phyloP scores from a whole-genome alignment of 2,888 invertebrate species.

The Didymodactylos carnosus region DNA sequence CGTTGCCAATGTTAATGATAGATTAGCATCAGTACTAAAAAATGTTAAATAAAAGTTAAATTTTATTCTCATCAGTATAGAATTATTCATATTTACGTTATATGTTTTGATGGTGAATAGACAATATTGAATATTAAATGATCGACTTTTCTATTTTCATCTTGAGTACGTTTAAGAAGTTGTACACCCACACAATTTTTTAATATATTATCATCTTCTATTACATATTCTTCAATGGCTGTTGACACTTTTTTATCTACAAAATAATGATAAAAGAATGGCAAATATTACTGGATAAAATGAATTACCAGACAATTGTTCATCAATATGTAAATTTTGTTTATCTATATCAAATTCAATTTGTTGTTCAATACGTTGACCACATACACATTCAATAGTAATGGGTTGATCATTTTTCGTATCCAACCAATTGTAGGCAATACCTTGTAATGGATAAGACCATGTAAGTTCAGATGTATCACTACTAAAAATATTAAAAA shows the following conservation, averaged over 20 bases:
- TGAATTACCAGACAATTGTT: not conserved
- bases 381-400: not conserved
- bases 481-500: not conserved
- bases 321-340: not conserved
- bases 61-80: not conserved
- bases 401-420: not conserved
- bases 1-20: constrained; percentile 24
- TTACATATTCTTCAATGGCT: not conserved
- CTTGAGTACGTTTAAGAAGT: constrained; percentile 23
- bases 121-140: constrained; percentile 29
- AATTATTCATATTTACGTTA: constrained; percentile 23
- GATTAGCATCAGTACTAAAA: constrained; percentile 23
- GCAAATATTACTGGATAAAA: not conserved
- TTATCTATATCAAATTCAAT: not conserved
- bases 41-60: not conserved
- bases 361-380: not conserved
- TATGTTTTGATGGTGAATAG: constrained; percentile 26
- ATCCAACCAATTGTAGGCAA: not conserved
- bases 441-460: not conserved
- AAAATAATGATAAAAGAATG: not conserved
- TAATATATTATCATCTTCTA: not conserved
- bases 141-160: constrained; percentile 23
- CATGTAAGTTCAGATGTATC: not conserved
- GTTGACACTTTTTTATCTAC: not conserved
- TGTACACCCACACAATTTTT: constrained; percentile 21